Percentiles rank a stretch among this genome's conserved stretches.
These are phyloP conservation scores for Orthosia gothica DNA, from an alignment of 2,888 invertebrate species.

Conservation along the genomic window DNA sequence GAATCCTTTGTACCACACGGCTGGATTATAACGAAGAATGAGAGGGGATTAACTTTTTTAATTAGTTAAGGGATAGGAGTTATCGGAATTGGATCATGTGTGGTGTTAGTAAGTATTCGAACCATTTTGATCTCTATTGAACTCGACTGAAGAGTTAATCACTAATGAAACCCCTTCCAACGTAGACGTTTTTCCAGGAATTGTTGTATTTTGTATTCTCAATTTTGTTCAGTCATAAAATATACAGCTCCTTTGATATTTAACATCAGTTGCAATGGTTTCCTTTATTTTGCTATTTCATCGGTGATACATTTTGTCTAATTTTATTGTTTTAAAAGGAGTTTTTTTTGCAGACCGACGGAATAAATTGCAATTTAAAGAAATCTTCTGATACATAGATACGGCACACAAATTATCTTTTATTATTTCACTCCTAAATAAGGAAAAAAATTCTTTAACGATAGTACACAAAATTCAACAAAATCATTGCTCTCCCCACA, in stretches of 20 bases:
- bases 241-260: background rate
- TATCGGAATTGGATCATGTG: slow-evolving; percentile 30
- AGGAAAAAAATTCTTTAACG: no score
- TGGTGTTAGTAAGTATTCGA: slow-evolving; percentile 38
- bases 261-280: background rate
- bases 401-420: background rate
- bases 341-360: no score
- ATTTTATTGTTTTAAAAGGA: no score
- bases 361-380: no score
- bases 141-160: background rate
- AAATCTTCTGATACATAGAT: no score
- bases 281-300: background rate
- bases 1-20: slow-evolving; percentile 79
- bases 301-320: no score
- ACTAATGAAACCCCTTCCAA: background rate
- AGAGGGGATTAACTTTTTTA: slow-evolving; percentile 61
- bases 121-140: slow-evolving; percentile 13
- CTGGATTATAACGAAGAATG: slow-evolving; percentile 67
- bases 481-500: background rate
- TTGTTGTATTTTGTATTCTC: no score
- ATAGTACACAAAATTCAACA: background rate
- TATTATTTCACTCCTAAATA: background rate
- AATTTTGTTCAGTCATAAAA: background rate
- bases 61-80: slow-evolving; percentile 53
- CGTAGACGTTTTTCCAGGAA: background rate